phyloP scores from a whole-genome alignment of 2,113 vertebrate genomes.

The Paedocypris sp. region DNA sequence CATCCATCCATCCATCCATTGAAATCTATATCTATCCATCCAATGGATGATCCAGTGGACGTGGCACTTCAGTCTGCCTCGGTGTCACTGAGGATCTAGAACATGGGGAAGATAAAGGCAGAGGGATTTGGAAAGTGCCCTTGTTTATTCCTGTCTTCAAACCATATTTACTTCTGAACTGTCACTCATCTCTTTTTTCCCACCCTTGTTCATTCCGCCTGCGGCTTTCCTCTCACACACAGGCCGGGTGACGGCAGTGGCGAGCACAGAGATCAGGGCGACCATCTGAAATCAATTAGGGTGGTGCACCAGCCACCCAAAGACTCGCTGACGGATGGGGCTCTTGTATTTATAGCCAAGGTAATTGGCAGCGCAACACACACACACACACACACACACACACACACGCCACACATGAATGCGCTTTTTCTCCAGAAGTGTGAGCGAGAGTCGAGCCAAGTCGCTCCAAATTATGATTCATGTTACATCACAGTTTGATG shows the following conservation, averaged over 20 bases:
- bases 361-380: constrained; percentile 99
- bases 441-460: not conserved
- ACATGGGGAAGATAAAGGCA: constrained; percentile 39
- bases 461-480: constrained; percentile 28
- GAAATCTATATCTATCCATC: too few relatives aligned
- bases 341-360: constrained; percentile 90
- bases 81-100: constrained; percentile 43
- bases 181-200: constrained; percentile 70
- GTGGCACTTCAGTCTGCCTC: constrained; percentile 3
- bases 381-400: constrained; percentile 57
- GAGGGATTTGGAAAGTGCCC: constrained; percentile 55
- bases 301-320: constrained; percentile 89
- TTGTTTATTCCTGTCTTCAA: constrained; percentile 62
- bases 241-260: constrained; percentile 65
- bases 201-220: constrained; percentile 42
- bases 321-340: constrained; percentile 94
- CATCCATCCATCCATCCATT: too few relatives aligned
- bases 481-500: constrained; percentile 26
- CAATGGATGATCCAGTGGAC: constrained; percentile 8
- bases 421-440: constrained; percentile 17
- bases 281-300: constrained; percentile 98
- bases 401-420: constrained; percentile 12
- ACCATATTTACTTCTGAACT: constrained; percentile 70
- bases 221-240: constrained; percentile 70
- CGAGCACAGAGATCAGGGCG: constrained; percentile 56